Evolutionary conservation across 2,888 invertebrate species (phyloP).

Genomic region (Lumbricus terrestris): DNA sequence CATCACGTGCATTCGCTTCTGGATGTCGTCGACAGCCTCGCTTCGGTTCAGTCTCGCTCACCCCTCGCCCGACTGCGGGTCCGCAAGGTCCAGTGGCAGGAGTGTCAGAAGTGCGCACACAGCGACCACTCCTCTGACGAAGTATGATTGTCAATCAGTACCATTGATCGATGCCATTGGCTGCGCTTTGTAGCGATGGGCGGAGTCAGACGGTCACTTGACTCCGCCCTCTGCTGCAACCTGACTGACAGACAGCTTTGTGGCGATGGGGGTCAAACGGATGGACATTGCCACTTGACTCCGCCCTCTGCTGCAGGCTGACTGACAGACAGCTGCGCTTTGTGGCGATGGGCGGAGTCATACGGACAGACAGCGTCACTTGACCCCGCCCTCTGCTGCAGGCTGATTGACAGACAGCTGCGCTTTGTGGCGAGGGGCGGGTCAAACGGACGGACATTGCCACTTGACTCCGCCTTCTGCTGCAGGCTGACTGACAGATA

Average conservation of each 20-base stretch:
- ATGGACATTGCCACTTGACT: too few relatives aligned
- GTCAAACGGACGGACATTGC: too few relatives aligned
- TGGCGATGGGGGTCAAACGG: neutral
- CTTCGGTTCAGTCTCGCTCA: neutral
- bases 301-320: too few relatives aligned
- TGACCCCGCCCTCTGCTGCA: too few relatives aligned
- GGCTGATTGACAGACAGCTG: too few relatives aligned
- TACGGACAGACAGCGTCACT: neutral
- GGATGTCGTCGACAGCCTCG: constrained; percentile 16
- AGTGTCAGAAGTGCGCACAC: constrained; percentile 53
- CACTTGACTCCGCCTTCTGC: too few relatives aligned
- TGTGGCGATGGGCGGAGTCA: neutral
- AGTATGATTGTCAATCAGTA: constrained; percentile 38
- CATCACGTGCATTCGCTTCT: constrained; percentile 17
- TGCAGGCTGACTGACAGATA: too few relatives aligned
- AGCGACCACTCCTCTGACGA: constrained; percentile 51
- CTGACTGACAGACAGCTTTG: neutral
- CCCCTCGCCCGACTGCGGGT: constrained; percentile 18
- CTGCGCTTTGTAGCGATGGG: neutral
- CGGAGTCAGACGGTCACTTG: neutral
- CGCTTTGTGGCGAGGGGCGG: too few relatives aligned
- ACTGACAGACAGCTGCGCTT: neutral
- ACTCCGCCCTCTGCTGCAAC: too few relatives aligned
- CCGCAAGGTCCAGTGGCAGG: constrained; percentile 53
- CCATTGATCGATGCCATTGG: neutral